These are phyloP conservation scores for Caradrina kadenii DNA, from an alignment of 2,888 invertebrate genomes.

Conservation along the genomic window DNA sequence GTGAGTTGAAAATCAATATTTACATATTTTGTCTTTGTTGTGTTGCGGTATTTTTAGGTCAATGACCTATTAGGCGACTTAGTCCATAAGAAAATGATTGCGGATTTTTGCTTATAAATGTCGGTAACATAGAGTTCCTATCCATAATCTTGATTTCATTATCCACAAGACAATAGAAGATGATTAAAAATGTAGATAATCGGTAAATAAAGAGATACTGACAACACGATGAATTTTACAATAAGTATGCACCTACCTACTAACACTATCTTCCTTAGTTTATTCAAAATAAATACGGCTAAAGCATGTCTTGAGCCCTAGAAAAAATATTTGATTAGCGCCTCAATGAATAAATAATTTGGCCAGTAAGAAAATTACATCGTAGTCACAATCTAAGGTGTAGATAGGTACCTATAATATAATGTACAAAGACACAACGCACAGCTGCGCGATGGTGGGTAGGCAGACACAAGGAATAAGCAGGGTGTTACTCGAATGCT, in stretches of 20 bases:
- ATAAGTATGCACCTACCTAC: background rate
- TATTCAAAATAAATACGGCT: background rate
- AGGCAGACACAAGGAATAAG: background rate
- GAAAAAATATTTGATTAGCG: constrained; percentile 11
- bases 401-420: background rate
- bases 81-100: constrained; percentile 36
- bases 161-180: background rate
- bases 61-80: constrained; percentile 42
- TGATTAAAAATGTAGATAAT: background rate
- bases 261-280: background rate
- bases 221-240: background rate
- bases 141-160: background rate
- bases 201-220: background rate
- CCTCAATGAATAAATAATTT: background rate
- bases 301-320: background rate
- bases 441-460: constrained; percentile 3
- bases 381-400: background rate
- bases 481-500: background rate
- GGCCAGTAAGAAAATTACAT: background rate
- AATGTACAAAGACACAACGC: background rate
- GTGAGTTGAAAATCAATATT: constrained; percentile 63
- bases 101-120: constrained; percentile 11
- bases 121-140: background rate
- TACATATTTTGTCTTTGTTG: constrained; percentile 50
- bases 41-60: constrained; percentile 64